Evolutionary conservation across 2,797 vertebrate species (phyloP).

Genomic region (Fistularia commersonii): DNA sequence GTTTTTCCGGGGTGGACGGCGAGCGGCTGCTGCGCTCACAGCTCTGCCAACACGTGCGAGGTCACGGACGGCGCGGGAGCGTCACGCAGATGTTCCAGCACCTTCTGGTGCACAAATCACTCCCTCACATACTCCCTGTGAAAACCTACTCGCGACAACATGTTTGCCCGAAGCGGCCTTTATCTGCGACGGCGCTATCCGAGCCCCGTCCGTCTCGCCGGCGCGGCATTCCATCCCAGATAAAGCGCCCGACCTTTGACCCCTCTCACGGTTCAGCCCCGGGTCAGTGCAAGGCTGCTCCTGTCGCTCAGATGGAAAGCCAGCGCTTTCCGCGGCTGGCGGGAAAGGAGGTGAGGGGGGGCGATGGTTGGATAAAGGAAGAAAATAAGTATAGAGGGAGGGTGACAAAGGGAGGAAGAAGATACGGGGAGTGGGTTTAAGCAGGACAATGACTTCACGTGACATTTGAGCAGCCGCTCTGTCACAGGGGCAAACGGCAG

Average conservation of each 20-base stretch:
- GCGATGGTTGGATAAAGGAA: constrained; percentile 14
- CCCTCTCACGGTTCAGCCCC: constrained; percentile 52
- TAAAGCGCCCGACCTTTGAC: constrained; percentile 57
- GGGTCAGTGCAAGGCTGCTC: constrained; percentile 62
- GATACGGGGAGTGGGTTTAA: constrained; percentile 34
- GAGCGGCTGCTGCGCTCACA: constrained; percentile 48
- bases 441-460: constrained; percentile 51
- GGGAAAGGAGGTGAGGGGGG: constrained; percentile 27
- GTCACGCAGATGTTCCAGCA: not conserved
- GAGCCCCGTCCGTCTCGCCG: not conserved
- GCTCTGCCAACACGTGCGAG: constrained; percentile 49
- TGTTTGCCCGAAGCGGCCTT: too few relatives aligned
- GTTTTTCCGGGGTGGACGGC: constrained; percentile 40
- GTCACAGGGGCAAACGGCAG: constrained; percentile 16
- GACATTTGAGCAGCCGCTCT: constrained; percentile 45
- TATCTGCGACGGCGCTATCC: not conserved
- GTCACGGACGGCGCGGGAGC: constrained; percentile 14
- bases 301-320: constrained; percentile 56
- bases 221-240: constrained; percentile 58
- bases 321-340: constrained; percentile 12
- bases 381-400: constrained; percentile 2
- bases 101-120: not conserved
- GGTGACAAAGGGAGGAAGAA: constrained; percentile 33
- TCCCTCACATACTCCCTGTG: too few relatives aligned
- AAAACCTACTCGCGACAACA: too few relatives aligned